A percentile compares a stretch with the other conserved stretches of the same genome.
Evolutionary conservation across 2,113 vertebrate species (phyloP).

Genomic region (Origma solitaria): DNA sequence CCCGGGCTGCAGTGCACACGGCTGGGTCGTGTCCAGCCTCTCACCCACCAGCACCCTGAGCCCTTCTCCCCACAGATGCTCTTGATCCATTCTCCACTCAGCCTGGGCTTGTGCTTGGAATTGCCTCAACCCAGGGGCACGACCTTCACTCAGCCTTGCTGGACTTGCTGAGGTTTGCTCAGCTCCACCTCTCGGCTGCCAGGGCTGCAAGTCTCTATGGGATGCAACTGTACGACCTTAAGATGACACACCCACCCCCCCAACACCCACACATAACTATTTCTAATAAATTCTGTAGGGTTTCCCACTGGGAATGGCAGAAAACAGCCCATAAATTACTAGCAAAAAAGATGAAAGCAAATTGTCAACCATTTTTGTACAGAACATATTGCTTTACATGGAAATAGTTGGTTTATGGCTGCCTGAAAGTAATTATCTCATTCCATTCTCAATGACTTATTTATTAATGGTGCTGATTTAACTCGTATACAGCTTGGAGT

Average conservation of each 20-base stretch:
- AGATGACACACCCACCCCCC: accelerated
- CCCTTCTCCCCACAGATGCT: neutral
- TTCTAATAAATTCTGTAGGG: neutral
- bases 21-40: neutral
- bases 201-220: neutral
- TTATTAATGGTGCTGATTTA: conserved; percentile 5
- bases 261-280: neutral
- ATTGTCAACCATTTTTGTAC: neutral
- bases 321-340: neutral
- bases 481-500: neutral
- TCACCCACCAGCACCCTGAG: too few relatives aligned
- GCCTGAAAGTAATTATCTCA: neutral
- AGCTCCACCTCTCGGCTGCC: neutral
- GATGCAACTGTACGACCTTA: neutral
- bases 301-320: neutral
- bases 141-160: neutral
- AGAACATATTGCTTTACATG: neutral
- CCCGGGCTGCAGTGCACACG: neutral
- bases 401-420: neutral
- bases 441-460: neutral
- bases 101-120: neutral
- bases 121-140: neutral
- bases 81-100: neutral
- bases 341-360: neutral
- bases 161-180: neutral